A percentile compares a stretch with the other conserved stretches of the same genome.
phyloP scores from a whole-genome alignment of 2,888 invertebrate genomes.

The Electrophaes corylata region DNA sequence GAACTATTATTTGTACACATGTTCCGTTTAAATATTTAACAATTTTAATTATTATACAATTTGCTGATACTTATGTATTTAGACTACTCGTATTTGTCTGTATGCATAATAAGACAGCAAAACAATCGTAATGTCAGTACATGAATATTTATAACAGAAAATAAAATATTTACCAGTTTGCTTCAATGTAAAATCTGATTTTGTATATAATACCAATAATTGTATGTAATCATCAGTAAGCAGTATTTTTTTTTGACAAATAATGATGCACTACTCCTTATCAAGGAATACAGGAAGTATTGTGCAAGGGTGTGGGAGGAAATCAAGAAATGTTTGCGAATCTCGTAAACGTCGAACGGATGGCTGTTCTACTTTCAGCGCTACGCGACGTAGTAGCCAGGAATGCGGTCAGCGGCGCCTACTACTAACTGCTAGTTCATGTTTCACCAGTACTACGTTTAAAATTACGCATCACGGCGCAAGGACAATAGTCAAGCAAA shows the following conservation, averaged over 20 bases:
- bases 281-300: conserved; percentile 13
- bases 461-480: conserved; percentile 24
- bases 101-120: neutral
- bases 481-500: conserved; percentile 29
- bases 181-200: too few relatives aligned
- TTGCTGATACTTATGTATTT: neutral
- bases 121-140: neutral
- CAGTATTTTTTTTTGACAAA: neutral
- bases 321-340: conserved; percentile 55
- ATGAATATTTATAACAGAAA: neutral
- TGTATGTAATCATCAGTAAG: too few relatives aligned
- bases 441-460: conserved; percentile 47
- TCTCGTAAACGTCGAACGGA: conserved; percentile 64
- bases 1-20: neutral
- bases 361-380: conserved; percentile 70
- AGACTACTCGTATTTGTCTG: neutral
- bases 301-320: conserved; percentile 31
- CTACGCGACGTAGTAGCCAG: conserved; percentile 56
- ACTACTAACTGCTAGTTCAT: conserved; percentile 50
- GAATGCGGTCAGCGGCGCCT: conserved; percentile 76
- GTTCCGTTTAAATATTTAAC: neutral
- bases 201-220: too few relatives aligned
- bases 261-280: neutral
- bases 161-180: neutral
- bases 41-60: neutral